Conservation (phyloP, 2,888 invertebrate genomes). For the Pyrochroa serraticornis region DNA sequence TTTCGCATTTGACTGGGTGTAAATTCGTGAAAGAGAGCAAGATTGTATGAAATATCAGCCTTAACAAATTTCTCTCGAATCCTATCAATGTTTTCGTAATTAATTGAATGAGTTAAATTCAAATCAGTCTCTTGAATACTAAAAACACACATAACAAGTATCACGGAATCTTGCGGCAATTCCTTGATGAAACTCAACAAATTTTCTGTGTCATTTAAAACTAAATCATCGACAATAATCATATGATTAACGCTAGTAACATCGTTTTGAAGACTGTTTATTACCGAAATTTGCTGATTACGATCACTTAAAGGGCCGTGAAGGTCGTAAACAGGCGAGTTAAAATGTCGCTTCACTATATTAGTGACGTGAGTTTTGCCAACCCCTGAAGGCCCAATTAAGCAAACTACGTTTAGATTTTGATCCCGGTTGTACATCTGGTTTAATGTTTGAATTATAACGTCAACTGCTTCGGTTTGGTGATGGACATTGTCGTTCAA, state of each 20-base stretch:
- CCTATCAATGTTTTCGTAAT: conserved; percentile 32
- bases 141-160: conserved; percentile 44
- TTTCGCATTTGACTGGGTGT: conserved; percentile 33
- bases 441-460: conserved; percentile 36
- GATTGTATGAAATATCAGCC: conserved; percentile 33
- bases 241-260: conserved; percentile 39
- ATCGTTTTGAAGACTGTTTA: conserved; percentile 17
- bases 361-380: conserved; percentile 49
- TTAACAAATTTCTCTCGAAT: conserved; percentile 37
- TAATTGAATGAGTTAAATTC: conserved; percentile 34
- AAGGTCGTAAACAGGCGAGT: conserved; percentile 34
- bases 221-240: conserved; percentile 47
- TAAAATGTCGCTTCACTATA: conserved; percentile 43
- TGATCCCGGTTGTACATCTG: conserved; percentile 26
- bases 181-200: conserved; percentile 39
- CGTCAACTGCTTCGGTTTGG: conserved; percentile 36
- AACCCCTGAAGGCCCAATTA: conserved; percentile 47
- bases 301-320: conserved; percentile 21
- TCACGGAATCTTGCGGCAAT: conserved; percentile 35
- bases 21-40: conserved; percentile 43
- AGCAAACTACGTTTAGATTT: conserved; percentile 39
- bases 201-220: conserved; percentile 31
- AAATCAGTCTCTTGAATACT: conserved; percentile 41
- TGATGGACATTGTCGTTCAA: conserved; percentile 33
- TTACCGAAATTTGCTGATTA: conserved; percentile 1